Conservation (phyloP, 2,113 vertebrate species). For the Galemys pyrenaicus region DNA sequence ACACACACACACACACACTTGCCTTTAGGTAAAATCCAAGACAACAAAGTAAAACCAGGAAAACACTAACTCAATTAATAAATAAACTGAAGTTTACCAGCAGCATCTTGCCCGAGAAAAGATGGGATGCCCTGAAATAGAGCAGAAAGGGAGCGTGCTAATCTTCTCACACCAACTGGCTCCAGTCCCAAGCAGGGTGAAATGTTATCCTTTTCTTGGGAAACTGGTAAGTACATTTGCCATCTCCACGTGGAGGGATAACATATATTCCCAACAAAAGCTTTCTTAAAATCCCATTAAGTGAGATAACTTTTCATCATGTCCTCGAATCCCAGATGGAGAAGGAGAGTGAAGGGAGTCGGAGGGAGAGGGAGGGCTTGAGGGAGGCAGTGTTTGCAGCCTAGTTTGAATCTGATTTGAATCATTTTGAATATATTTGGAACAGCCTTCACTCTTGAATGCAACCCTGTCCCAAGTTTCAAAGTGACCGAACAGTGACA, state of each 20-base stretch:
- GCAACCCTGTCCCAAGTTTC: constrained; percentile 91
- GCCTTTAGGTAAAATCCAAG: constrained; percentile 62
- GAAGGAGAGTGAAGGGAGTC: constrained; percentile 52
- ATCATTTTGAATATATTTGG: constrained; percentile 89
- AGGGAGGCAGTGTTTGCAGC: constrained; percentile 70
- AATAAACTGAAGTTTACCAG: constrained; percentile 71
- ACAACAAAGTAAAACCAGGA: constrained; percentile 61
- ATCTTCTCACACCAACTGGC: constrained; percentile 80
- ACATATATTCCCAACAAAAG: constrained; percentile 71
- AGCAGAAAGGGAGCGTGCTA: constrained; percentile 66
- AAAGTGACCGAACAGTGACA: constrained; percentile 98
- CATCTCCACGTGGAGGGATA: constrained; percentile 67
- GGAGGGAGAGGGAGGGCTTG: constrained; percentile 62
- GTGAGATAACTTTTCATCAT: constrained; percentile 81
- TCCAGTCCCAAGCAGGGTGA: constrained; percentile 64
- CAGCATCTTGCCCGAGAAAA: constrained; percentile 45
- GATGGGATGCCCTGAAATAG: constrained; percentile 59
- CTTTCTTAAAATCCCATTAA: constrained; percentile 76
- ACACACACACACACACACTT: not conserved
- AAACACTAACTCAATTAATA: constrained; percentile 68
- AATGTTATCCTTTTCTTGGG: constrained; percentile 74
- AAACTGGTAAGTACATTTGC: constrained; percentile 73
- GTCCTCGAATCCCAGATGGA: constrained; percentile 72
- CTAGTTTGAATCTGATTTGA: constrained; percentile 86
- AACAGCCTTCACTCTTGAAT: constrained; percentile 86